phyloP scores from a whole-genome alignment of 1,140 invertebrate species.

The Sitobion miscanthi region DNA sequence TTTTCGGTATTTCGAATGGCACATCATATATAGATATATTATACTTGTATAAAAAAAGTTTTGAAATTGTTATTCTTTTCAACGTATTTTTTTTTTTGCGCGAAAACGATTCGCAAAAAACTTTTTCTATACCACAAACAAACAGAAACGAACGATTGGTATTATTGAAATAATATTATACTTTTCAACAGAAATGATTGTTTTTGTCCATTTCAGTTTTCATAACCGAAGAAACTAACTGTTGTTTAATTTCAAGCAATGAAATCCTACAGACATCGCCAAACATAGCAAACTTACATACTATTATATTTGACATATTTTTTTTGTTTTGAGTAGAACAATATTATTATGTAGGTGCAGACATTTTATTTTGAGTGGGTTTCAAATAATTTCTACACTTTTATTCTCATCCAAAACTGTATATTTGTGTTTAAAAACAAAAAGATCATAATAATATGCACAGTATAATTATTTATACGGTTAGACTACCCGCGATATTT shows the following conservation, averaged over 20 bases:
- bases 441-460: neutral
- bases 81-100: neutral
- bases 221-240: neutral
- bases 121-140: slow-evolving; percentile 1
- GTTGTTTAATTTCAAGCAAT: neutral
- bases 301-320: neutral
- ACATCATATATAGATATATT: neutral
- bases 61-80: neutral
- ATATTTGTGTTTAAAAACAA: neutral
- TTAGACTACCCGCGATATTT: neutral
- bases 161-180: slow-evolving; percentile 3
- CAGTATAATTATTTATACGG: neutral
- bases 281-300: neutral
- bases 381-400: neutral
- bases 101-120: neutral
- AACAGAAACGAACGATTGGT: neutral
- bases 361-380: neutral
- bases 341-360: too few species aligned
- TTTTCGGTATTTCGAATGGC: neutral
- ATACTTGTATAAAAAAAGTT: neutral
- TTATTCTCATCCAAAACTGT: neutral
- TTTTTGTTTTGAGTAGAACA: neutral
- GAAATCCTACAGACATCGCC: neutral
- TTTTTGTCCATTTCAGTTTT: neutral
- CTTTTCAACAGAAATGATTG: neutral